Evolutionary conservation across 2,113 vertebrate genomes (phyloP), one percentile per base, ranked within the genome.

Genomic region (Mus pahari): DNA sequence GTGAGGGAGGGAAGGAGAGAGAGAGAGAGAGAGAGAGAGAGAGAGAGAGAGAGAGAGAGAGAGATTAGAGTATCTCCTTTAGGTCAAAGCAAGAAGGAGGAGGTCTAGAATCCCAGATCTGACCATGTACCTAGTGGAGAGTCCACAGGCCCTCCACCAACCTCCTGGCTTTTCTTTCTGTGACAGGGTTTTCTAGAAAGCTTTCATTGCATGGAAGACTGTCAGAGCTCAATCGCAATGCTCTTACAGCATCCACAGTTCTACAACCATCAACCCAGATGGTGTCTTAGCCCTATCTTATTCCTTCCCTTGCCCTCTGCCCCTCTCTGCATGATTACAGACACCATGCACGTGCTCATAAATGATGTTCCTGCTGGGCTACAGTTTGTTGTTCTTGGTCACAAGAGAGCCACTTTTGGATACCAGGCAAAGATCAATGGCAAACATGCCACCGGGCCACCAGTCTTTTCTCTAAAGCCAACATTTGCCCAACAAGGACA

Each of bases 131-230:
- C 64, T 66, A 4, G 36, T 83, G 1, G 70, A 39, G 22, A 24
- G 6, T 36, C 53, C 78, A 8, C 0, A 8, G 48, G 28, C 62
- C 58, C 48, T 70, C 55, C 26, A 53, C 48, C 36, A 55, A 7
- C 86, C 64, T 48, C 24, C n/a, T 87, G 36, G 10, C 26, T 75
- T 64, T 89, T 78, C 2, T 62, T 64, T 88, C 74, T 58, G 36
- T 45, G 1, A 17, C 36, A 33, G 6, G 10, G 68, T 66, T 39
- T 60, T 78, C 17, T 28, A 55, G 89, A 66, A n/a, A 92, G 84
- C 58, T 66, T 95, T 12, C 62, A n/a, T 8, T 70, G 64, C 55
- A 64, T 82, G 36, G 53, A 86, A 91, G 48, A 68, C 64, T 83
- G 31, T 0, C 22, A 64, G 24, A 64, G 53, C 39, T 81, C 45